A percentile compares a stretch with the other conserved stretches of the same genome.
phyloP scores from a whole-genome alignment of 2,113 vertebrate genomes.

The Plestiodon gilberti region DNA sequence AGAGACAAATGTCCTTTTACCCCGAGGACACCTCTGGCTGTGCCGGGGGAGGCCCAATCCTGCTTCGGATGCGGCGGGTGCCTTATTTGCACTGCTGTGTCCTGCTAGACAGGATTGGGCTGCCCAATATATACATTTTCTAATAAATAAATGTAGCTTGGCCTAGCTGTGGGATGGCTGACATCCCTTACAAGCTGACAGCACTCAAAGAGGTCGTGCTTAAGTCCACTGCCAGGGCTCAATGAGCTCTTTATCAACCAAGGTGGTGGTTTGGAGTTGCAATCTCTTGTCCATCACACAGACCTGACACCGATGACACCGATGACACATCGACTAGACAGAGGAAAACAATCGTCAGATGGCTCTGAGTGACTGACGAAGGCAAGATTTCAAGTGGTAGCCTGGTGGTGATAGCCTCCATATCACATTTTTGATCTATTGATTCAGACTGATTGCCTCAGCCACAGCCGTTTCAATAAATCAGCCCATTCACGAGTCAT shows the following conservation, averaged over 20 bases:
- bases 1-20: too few relatives aligned
- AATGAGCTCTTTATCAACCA: not conserved
- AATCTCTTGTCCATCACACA: not conserved
- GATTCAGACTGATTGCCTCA: not conserved
- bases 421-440: not conserved
- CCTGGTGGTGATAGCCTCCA: not conserved
- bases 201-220: not conserved
- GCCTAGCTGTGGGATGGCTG: not conserved
- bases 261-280: not conserved
- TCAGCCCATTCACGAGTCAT: not conserved
- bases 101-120: too few relatives aligned
- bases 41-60: too few relatives aligned
- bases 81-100: too few relatives aligned
- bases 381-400: not conserved
- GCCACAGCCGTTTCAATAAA: not conserved
- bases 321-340: not conserved
- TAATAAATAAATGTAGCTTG: not conserved
- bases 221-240: not conserved
- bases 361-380: not conserved
- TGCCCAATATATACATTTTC: too few relatives aligned
- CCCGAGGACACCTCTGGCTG: too few relatives aligned
- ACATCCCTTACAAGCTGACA: not conserved
- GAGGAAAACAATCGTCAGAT: not conserved
- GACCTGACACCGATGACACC: not conserved
- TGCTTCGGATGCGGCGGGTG: too few relatives aligned